phyloP scores from a whole-genome alignment of 2,797 vertebrate genomes.

The Craterocephalus amniculus region DNA sequence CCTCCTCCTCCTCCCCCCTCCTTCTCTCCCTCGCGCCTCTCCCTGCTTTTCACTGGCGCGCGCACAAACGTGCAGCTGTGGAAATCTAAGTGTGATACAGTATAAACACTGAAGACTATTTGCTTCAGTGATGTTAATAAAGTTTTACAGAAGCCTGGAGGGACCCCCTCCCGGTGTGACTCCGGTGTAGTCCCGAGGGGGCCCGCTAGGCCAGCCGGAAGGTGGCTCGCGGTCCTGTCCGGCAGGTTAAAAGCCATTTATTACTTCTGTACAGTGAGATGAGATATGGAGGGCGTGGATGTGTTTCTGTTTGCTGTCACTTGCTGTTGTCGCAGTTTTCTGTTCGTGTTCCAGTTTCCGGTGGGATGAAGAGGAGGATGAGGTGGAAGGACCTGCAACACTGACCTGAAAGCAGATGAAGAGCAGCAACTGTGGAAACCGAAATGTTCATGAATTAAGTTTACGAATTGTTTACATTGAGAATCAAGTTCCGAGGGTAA shows the following conservation, averaged over 20 bases:
- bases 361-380: not conserved
- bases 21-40: constrained; percentile 36
- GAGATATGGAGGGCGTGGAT: constrained; percentile 25
- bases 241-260: constrained; percentile 11
- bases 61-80: constrained; percentile 29
- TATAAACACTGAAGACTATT: constrained; percentile 11
- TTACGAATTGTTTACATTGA: constrained; percentile 44
- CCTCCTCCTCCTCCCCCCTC: constrained; percentile 1
- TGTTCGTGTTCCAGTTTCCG: not conserved
- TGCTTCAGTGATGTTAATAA: constrained; percentile 26
- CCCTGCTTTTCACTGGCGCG: constrained; percentile 43
- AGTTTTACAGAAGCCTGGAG: constrained; percentile 16
- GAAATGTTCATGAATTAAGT: constrained; percentile 55
- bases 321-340: constrained; percentile 17
- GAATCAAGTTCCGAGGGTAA: not conserved
- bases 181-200: constrained; percentile 39
- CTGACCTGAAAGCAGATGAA: constrained; percentile 63
- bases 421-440: constrained; percentile 61
- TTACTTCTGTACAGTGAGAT: not conserved
- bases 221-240: constrained; percentile 21
- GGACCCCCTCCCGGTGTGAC: not conserved
- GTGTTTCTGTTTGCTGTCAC: constrained; percentile 18
- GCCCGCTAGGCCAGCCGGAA: constrained; percentile 6
- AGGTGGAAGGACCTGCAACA: not conserved
- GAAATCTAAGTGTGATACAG: constrained; percentile 37